These are phyloP conservation scores for Adelphocoris suturalis DNA, from an alignment of 2,888 invertebrate species.

Conservation along the genomic window DNA sequence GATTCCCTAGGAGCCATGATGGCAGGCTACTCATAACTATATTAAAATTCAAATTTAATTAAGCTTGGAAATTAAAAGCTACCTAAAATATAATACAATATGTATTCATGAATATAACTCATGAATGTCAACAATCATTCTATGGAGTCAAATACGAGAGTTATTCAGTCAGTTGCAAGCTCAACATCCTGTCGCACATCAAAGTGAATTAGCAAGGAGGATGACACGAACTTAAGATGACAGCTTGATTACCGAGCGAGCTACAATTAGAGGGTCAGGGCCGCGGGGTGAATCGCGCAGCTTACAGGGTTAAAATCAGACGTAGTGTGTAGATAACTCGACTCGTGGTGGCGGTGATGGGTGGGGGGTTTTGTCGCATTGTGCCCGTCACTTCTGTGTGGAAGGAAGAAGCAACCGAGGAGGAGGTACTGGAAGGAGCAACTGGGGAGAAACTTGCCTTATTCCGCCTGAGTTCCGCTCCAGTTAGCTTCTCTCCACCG, in stretches of 20 bases:
- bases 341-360: not conserved
- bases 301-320: slow-evolving; percentile 32
- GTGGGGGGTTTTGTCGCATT: slow-evolving; percentile 48
- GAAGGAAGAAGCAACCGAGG: not conserved
- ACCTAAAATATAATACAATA: no score
- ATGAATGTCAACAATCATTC: no score
- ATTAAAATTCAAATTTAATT: no score
- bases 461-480: slow-evolving; percentile 55
- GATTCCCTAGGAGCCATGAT: no score
- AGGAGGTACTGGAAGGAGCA: not conserved
- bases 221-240: slow-evolving; percentile 12
- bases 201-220: not conserved
- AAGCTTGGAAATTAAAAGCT: no score
- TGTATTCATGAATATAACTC: no score
- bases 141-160: not conserved
- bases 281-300: not conserved
- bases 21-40: no score
- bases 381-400: slow-evolving; percentile 20
- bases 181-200: not conserved
- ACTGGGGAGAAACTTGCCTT: slow-evolving; percentile 15
- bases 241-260: slow-evolving; percentile 47
- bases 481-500: slow-evolving; percentile 45
- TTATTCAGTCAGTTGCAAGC: not conserved
- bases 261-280: slow-evolving; percentile 40
- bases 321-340: slow-evolving; percentile 22